Conservation (phyloP, 2,888 invertebrate species). For the Cyclophora albipunctata region DNA sequence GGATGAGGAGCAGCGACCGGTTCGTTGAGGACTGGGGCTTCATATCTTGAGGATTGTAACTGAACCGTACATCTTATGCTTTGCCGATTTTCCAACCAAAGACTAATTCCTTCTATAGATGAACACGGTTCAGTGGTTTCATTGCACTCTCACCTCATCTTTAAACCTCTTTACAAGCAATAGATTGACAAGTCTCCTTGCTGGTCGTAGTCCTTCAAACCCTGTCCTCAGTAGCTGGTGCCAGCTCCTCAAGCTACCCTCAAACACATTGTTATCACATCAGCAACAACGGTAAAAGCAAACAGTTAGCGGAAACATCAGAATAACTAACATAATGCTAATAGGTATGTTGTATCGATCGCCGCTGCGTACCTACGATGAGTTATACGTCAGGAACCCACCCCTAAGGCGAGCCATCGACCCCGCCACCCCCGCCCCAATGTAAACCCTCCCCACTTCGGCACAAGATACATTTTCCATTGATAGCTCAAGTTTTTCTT, state of each 20-base stretch:
- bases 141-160: too few species aligned
- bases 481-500: constrained; percentile 44
- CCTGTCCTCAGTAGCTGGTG: too few species aligned
- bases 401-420: constrained; percentile 45
- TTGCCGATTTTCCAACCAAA: too few species aligned
- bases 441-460: constrained; percentile 21
- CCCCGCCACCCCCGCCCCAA: constrained; percentile 31
- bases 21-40: constrained; percentile 3
- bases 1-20: constrained; percentile 8
- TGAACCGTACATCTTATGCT: too few species aligned
- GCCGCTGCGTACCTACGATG: constrained; percentile 57
- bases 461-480: constrained; percentile 48
- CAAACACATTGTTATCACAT: too few species aligned
- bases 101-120: too few species aligned
- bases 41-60: too few species aligned
- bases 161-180: too few species aligned
- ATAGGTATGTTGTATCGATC: constrained; percentile 63
- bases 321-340: constrained; percentile 49
- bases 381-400: constrained; percentile 55
- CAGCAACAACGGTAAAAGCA: constrained; percentile 2
- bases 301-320: constrained; percentile 23
- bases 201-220: too few species aligned
- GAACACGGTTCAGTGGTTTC: too few species aligned
- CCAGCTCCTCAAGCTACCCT: too few species aligned
- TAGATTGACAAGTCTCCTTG: too few species aligned